phyloP scores from a whole-genome alignment of 2,888 invertebrate genomes.

The Platynereis dumerilii region DNA sequence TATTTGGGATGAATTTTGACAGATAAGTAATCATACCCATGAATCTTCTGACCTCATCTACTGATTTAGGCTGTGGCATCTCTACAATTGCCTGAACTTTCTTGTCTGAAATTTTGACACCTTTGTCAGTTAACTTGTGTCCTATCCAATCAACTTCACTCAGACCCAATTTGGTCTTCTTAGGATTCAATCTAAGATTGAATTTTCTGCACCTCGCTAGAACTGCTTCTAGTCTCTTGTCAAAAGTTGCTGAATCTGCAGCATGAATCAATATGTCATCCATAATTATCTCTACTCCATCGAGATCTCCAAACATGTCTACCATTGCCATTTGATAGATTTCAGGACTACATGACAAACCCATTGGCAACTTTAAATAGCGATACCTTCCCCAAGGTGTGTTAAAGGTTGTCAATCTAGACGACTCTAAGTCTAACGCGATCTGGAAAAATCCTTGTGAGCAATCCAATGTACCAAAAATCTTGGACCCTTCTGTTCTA shows the following conservation, averaged over 20 bases:
- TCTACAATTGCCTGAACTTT: not conserved
- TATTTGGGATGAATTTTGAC: not conserved
- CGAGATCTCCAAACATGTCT: not conserved
- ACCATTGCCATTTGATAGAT: not conserved
- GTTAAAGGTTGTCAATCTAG: not conserved
- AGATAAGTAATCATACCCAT: not conserved
- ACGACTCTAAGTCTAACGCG: not conserved
- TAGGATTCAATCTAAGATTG: not conserved
- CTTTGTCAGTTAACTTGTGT: not conserved
- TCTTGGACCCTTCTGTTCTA: not conserved
- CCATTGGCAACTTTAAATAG: not conserved
- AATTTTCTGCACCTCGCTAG: not conserved
- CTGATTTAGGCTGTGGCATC: not conserved
- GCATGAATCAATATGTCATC: too few relatives aligned
- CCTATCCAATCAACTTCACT: not conserved
- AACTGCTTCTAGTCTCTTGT: too few relatives aligned
- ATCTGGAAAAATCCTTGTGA: not conserved
- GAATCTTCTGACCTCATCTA: not conserved
- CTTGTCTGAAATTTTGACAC: not conserved
- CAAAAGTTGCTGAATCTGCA: too few relatives aligned
- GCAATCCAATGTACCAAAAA: not conserved
- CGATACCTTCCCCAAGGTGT: not conserved
- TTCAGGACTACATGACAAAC: not conserved
- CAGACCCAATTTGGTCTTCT: not conserved
- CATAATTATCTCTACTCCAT: too few relatives aligned